Percentiles rank a stretch among this genome's conserved stretches.
Conservation (phyloP, 30 jellyfish, hydroid and myxozoan genomes). For the Chironex yamaguchii region DNA sequence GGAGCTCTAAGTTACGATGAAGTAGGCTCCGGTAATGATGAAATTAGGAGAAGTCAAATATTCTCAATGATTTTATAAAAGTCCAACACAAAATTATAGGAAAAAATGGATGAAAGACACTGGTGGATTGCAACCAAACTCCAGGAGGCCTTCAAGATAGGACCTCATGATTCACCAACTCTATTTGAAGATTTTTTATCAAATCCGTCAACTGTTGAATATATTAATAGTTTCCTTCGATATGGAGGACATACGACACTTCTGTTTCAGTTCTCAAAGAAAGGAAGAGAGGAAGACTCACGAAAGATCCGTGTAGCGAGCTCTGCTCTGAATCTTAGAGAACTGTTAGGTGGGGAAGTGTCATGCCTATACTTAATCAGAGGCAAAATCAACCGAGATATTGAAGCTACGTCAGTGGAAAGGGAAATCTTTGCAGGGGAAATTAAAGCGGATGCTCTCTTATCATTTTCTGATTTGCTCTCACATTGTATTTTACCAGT, state of each 20-base stretch:
- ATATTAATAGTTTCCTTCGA: slow-evolving; percentile 61
- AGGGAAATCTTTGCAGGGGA: slow-evolving; percentile 73
- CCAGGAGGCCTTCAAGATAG: slow-evolving; percentile 69
- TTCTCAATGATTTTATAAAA: too few relatives aligned
- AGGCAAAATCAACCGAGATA: slow-evolving; percentile 47
- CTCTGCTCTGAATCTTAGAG: slow-evolving; percentile 61
- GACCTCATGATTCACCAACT: slow-evolving; percentile 13
- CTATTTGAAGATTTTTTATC: slow-evolving; percentile 77
- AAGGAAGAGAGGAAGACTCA: not conserved
- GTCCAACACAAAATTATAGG: too few relatives aligned
- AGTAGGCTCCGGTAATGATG: too few relatives aligned
- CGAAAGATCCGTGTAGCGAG: slow-evolving; percentile 53
- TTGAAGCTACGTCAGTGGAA: slow-evolving; percentile 69
- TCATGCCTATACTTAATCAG: slow-evolving; percentile 57
- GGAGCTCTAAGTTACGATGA: too few relatives aligned
- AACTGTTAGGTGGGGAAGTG: slow-evolving; percentile 32
- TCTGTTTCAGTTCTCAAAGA: slow-evolving; percentile 51
- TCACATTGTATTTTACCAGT: slow-evolving; percentile 50
- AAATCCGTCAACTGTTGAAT: slow-evolving; percentile 60
- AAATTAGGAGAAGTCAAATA: too few relatives aligned
- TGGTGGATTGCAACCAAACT: slow-evolving; percentile 91
- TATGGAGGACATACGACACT: slow-evolving; percentile 55
- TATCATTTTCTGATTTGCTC: slow-evolving; percentile 57
- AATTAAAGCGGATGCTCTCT: slow-evolving; percentile 57
- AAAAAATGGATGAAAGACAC: slow-evolving; percentile 86